Percentiles rank a stretch among this genome's conserved stretches.
Conservation (phyloP, 2,888 invertebrate genomes). For the Heteromyza rotundicornis region DNA sequence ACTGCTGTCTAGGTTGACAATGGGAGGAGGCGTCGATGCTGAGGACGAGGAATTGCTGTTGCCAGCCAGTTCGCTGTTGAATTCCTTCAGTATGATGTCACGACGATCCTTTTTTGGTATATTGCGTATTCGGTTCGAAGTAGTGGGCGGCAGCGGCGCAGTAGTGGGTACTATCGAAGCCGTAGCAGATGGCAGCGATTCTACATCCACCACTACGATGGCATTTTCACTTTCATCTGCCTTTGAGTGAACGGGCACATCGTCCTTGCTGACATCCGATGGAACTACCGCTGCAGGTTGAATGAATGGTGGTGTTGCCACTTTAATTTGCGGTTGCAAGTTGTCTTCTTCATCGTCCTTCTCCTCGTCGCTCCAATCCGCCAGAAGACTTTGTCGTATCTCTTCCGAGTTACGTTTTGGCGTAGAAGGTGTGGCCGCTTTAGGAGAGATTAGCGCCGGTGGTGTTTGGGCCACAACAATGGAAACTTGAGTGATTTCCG, state of each 20-base stretch:
- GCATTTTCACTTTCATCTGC: background rate
- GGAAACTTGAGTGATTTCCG: background rate
- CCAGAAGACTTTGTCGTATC: conserved; percentile 73
- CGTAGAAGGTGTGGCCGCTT: conserved; percentile 1
- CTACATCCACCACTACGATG: background rate
- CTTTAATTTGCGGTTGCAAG: conserved; percentile 22
- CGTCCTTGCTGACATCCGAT: background rate
- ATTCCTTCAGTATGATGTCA: conserved; percentile 51
- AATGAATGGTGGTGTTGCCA: background rate
- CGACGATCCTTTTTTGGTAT: conserved; percentile 62
- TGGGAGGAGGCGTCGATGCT: conserved; percentile 5
- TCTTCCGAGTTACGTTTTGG: conserved; percentile 51
- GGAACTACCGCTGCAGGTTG: background rate
- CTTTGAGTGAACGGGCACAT: background rate
- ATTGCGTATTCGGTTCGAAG: conserved; percentile 52
- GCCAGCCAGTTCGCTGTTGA: conserved; percentile 31
- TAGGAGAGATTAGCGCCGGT: conserved; percentile 2
- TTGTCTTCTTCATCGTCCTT: conserved; percentile 58
- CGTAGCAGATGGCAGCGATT: background rate
- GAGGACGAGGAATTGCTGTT: conserved; percentile 14
- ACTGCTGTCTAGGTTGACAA: conserved; percentile 18
- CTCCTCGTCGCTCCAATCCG: conserved; percentile 77
- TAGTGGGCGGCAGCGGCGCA: background rate
- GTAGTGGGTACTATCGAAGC: background rate
- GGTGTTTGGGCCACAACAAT: background rate